A percentile compares a stretch with the other conserved stretches of the same genome.
These are phyloP conservation scores for Cheracebus regulus DNA, from an alignment of 2,797 vertebrate genomes.

Conservation along the genomic window DNA sequence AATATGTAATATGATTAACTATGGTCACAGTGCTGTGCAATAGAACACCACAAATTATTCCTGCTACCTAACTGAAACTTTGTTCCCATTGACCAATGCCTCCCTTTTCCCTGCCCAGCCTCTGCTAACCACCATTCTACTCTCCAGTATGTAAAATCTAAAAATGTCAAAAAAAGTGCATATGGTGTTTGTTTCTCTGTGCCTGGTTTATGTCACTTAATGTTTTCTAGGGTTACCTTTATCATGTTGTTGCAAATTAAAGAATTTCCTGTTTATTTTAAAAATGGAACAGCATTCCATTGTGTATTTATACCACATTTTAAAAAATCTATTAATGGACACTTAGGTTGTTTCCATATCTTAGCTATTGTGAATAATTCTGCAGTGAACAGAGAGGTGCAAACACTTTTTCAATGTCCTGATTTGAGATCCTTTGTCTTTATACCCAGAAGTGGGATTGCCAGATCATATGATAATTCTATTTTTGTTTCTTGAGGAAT, in stretches of 20 bases:
- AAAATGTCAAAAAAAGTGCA: too few species aligned
- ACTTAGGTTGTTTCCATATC: not conserved
- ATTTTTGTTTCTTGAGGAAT: not conserved
- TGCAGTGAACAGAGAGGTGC: not conserved
- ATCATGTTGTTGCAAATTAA: not conserved
- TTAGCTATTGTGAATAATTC: not conserved
- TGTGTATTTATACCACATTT: too few species aligned
- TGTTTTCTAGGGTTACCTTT: not conserved
- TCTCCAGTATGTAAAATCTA: too few species aligned
- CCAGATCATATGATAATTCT: not conserved
- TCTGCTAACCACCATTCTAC: not conserved
- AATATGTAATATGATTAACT: not conserved
- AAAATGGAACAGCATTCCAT: too few species aligned
- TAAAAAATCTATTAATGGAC: accelerated
- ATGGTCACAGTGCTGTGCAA: not conserved
- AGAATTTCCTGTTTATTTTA: not conserved
- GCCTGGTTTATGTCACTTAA: not conserved
- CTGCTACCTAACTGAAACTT: not conserved
- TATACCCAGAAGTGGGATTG: not conserved
- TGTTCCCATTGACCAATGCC: not conserved
- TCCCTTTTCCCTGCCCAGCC: not conserved
- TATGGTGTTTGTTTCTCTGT: not conserved
- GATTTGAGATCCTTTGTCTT: not conserved
- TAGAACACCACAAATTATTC: not conserved
- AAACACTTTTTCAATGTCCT: not conserved